phyloP scores from a whole-genome alignment of 2,797 vertebrate genomes.

The Valencia hispanica region DNA sequence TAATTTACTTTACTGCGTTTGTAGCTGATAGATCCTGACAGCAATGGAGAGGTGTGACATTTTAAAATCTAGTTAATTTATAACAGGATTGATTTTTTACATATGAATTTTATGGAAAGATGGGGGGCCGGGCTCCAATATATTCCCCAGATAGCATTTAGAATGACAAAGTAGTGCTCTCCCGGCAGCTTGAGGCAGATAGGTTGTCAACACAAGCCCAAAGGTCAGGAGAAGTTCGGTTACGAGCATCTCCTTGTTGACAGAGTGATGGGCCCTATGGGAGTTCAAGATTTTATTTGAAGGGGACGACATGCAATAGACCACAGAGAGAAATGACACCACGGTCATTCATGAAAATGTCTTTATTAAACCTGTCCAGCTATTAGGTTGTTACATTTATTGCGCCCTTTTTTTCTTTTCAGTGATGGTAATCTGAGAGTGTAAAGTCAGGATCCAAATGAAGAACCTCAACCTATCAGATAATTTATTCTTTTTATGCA shows the following conservation, averaged over 20 bases:
- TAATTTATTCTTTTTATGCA: background rate
- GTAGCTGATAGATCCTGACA: background rate
- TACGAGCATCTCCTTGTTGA: background rate
- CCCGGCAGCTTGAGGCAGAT: conserved; percentile 31
- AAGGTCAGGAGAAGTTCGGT: conserved; percentile 45
- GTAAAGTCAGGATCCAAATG: conserved; percentile 14
- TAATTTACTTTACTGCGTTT: background rate
- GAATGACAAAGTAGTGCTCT: conserved; percentile 50
- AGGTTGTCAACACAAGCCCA: conserved; percentile 69
- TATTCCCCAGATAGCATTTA: conserved; percentile 17
- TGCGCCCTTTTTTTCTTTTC: conserved; percentile 41
- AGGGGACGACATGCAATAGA: conserved; percentile 44
- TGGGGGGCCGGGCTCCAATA: background rate
- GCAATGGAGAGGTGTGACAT: background rate
- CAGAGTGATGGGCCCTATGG: conserved; percentile 42
- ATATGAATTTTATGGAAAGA: background rate
- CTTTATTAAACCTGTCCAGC: conserved; percentile 53
- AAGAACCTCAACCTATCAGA: conserved; percentile 10
- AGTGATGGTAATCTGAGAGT: conserved; percentile 11
- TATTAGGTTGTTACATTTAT: conserved; percentile 38
- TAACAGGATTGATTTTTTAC: background rate
- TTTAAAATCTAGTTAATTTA: background rate
- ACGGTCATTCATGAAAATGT: conserved; percentile 34
- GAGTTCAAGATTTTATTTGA: conserved; percentile 14
- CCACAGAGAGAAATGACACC: background rate